Evolutionary conservation across 2,797 vertebrate genomes (phyloP), one percentile per base, ranked within the genome.

Genomic region (Argyrosomus regius): DNA sequence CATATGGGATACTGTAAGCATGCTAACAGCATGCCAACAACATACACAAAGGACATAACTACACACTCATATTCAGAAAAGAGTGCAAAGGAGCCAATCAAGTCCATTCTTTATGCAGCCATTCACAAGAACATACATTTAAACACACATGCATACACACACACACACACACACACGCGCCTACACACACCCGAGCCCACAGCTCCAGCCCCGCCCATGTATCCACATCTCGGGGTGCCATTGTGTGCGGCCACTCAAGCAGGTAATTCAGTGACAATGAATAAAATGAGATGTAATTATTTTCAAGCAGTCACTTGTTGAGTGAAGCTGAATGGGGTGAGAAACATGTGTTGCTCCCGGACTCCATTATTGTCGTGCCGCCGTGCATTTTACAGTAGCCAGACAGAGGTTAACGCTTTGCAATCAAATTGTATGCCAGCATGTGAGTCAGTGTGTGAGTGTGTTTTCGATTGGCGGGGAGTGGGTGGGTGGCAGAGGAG

Each of bases 271-370:
- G 78, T 85, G 87, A 93, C 92, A 92, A 94, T 93, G 88, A 91
- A 90, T 89, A 80, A 92, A 94, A 93, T 88, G 82, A 92, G 90
- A 89, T 85, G 86, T 91, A 87, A 94, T 94, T 91, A 92, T 92
- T 91, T 85, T 86, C 72, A 79, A 89, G 91, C 90, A 88, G 89
- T 91, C 87, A 92, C 92, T 93, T 95, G 92, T 93, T 89, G 91
- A 89, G 82, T 67, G 41, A 53, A 79, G 57, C 80, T 66, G 88
- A 92, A 81, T 70, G 81, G 78, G 61, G 83, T 48, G 83, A 80
- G 82, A 80, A 92, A 90, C 92, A 89, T 83, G 78, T 90, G 91
- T 85, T 81, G 80, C 86, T 88, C 81, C 52, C 22, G 41, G 82
- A 89, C 81, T 90, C 87, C 86, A 89, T 93, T 93, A 90, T 87